Base-by-base conservation (phyloP, 2,113 vertebrate genomes). In the Pampusana beccarii region DNA sequence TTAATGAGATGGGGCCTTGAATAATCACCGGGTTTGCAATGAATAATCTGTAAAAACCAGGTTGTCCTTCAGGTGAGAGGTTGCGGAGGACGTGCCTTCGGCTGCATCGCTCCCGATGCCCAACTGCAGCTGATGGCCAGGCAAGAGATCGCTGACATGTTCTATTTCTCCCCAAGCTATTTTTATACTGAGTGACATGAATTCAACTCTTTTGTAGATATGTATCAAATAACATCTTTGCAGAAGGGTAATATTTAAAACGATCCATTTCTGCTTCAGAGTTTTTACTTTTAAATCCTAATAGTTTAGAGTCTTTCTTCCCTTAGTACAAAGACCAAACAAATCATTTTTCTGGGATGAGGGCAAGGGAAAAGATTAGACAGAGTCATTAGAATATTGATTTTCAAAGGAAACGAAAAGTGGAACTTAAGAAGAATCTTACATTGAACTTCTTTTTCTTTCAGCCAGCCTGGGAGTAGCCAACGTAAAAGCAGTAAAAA, bases 101-200 rank as follows among this genome's bases (percentile, higher is more conserved):
- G 67, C 29, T 53, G 46, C 62, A 7, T 4, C 16, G 15, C 6
- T 44, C 20, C 66, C 62, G 6, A 4, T 9, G 7, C 19, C n/a
- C 57, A 64, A 4, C 50, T 33, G 50, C 61, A 71, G 62, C 46
- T 28, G 9, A 3, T 24, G 17, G 8, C 36, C 53, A 24, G 9
- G 25, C 1, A 4, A 31, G 65, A 36, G 14, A 4, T 5, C 28
- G 5, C 0, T 26, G 7, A 10, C 60, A 13, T 17, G 6, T 36
- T 60, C 75, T 25, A 19, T 18, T 70, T 67, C 73, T 61, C 26
- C 66, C 31, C n/a, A 25, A 67, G 33, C 14, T 1, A 1, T 8
- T 90, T 92, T 74, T 70, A 46, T 50, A 29, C 23, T 2, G 10
- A 77, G 10, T 4, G 2, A 21, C 21, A 18, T 1, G 3, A 72